Conservation (phyloP, 2,113 vertebrate genomes). For the Mus spicilegus region DNA sequence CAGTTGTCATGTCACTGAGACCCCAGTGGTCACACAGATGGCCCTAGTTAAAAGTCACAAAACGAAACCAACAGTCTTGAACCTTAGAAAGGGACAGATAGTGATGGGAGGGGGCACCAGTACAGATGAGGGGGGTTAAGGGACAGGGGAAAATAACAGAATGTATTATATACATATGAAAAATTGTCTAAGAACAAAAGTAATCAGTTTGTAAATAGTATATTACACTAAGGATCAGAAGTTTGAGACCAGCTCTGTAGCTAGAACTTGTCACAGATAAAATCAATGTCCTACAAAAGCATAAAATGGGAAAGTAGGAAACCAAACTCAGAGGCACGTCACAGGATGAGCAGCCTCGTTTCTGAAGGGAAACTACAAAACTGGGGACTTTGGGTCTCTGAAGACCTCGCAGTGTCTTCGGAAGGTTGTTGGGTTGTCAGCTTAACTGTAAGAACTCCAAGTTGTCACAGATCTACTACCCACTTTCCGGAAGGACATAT, state of each 20-base stretch:
- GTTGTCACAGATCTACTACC: not conserved
- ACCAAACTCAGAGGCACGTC: not conserved
- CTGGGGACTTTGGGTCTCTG: not conserved
- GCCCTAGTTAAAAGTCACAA: not conserved
- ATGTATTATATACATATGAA: not conserved
- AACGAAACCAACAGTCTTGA: not conserved
- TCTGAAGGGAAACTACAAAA: not conserved
- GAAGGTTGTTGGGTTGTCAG: not conserved
- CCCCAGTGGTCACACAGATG: not conserved
- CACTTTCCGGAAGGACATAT: not conserved
- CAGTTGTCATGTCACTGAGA: too few species aligned
- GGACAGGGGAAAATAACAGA: not conserved
- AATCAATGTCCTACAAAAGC: not conserved
- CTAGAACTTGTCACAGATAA: too few species aligned
- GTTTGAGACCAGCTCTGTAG: not conserved
- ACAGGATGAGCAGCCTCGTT: not conserved
- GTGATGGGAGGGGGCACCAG: not conserved
- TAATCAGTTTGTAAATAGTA: not conserved
- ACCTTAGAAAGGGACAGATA: not conserved
- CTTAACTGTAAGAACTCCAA: not conserved
- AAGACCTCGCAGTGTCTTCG: not conserved
- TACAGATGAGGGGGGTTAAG: not conserved
- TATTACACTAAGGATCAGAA: not conserved
- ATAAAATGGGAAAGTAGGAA: too few species aligned
- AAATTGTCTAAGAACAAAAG: not conserved